Evolutionary conservation across 2,113 vertebrate species (phyloP), one percentile per base, ranked within the genome.

Genomic region (Hassar affinis): DNA sequence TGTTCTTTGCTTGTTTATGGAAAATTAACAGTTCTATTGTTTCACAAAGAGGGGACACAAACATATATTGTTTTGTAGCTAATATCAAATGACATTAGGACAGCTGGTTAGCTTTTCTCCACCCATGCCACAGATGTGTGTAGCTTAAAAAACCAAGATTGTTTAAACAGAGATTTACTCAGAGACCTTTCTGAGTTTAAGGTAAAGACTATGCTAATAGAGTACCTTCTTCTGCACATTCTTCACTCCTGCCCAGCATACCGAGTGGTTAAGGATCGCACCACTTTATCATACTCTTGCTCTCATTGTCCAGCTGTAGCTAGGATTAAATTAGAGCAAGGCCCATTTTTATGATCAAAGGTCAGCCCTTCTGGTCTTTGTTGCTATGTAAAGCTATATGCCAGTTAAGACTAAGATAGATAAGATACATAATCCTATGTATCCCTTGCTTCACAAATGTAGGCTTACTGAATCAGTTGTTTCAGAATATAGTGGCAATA

Each of bases 261-360:
- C 47, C 8, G 33, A 49, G 30, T 68, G 49, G 74, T 33, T 68
- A 33, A 68, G 22, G 25, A 52, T 83, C 72, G 66, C 47, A 35
- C 47, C 33, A 42, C 42, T 62, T 62, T 25, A 76, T 82, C 81
- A 82, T 52, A 51, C 61, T 66, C 47, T 56, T 66, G 45, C 59
- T 42, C 49, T 42, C n/a, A 52, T 33, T 27, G 72, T 83, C 38
- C 30, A 54, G 62, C 33, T 54, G 72, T 62, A 77, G 56, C 45
- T 33, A 64, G 30, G 61, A 78, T 83, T 38, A 42, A 78, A 78
- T 78, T 68, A 52, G 72, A 66, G 47, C 59, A 77, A 77, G 57
- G 49, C 33, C 22, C 15, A 30, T 78, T 51, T 51, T 83, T 33
- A 56, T 61, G 38, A 78, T 78, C 77, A 61, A 45, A 78, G 56